A percentile compares a stretch with the other conserved stretches of the same genome.
These are phyloP conservation scores for Poicephalus meyeri DNA, from an alignment of 2,113 vertebrate species.

Conservation along the genomic window DNA sequence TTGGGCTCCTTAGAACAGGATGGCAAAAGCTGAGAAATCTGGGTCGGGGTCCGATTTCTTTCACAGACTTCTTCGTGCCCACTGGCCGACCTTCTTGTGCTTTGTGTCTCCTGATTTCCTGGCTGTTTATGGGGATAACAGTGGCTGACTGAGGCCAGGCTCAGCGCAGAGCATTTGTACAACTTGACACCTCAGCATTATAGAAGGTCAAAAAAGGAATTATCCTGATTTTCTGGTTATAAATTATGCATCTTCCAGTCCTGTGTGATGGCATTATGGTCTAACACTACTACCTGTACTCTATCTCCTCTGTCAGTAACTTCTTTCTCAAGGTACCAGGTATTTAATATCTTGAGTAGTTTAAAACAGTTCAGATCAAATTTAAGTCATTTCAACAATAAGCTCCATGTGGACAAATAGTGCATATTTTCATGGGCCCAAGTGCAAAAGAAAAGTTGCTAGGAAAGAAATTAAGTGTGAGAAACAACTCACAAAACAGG, in stretches of 20 bases:
- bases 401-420: background rate
- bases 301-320: background rate
- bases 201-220: background rate
- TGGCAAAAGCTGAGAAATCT: background rate
- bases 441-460: background rate
- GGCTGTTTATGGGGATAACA: background rate
- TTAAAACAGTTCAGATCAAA: background rate
- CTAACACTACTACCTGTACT: background rate
- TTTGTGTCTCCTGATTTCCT: conserved; percentile 7
- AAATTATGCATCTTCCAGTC: background rate
- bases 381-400: background rate
- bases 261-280: background rate
- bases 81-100: background rate
- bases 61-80: conserved; percentile 20
- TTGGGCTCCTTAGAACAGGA: background rate
- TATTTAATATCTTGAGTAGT: background rate
- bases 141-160: background rate
- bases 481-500: background rate
- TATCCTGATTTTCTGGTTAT: background rate
- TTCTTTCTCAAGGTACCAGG: background rate
- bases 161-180: background rate
- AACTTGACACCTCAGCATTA: background rate
- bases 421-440: background rate
- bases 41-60: background rate
- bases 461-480: background rate